phyloP scores from a whole-genome alignment of 2,113 vertebrate genomes.

The Poicephalus gulielmi region DNA sequence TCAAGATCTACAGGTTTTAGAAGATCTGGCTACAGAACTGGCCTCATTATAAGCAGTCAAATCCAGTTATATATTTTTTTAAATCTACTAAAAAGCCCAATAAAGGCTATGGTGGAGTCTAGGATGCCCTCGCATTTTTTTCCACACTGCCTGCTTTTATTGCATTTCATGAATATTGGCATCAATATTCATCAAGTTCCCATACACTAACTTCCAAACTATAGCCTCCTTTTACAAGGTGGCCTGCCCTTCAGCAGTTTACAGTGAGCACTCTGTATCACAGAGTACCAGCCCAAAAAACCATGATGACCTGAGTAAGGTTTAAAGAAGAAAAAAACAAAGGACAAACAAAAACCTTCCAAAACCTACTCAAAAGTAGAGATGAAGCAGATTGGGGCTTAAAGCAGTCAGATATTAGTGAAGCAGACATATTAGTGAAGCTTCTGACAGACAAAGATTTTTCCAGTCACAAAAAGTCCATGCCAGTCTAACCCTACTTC shows the following conservation, averaged over 20 bases:
- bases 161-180: background rate
- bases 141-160: background rate
- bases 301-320: background rate
- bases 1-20: background rate
- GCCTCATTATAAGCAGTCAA: background rate
- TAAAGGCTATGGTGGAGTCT: background rate
- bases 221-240: background rate
- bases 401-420: background rate
- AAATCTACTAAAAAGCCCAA: background rate
- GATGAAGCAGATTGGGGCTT: background rate
- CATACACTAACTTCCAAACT: background rate
- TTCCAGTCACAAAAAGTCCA: background rate
- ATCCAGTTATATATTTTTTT: background rate
- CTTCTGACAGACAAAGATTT: background rate
- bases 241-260: background rate
- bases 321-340: background rate
- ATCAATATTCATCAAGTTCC: background rate
- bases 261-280: background rate
- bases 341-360: background rate
- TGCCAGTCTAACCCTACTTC: background rate
- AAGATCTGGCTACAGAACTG: background rate
- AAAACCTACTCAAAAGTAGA: background rate
- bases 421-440: background rate
- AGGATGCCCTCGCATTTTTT: background rate
- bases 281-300: background rate